phyloP scores from a whole-genome alignment of 2,113 vertebrate genomes.

The Ivindomyrus marchei region DNA sequence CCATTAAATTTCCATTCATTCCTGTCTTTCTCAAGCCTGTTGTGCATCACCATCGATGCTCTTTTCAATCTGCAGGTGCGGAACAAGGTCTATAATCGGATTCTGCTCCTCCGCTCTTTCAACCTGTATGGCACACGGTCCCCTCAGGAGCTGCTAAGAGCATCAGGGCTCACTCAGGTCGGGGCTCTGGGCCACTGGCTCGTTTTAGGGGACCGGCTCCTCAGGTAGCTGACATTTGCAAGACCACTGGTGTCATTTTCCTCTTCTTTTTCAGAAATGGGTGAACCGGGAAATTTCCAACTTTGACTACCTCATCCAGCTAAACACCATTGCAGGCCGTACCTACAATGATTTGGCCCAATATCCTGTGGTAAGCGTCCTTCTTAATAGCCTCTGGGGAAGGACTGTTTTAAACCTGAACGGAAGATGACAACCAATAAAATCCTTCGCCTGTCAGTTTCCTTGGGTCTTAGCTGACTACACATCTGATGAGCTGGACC shows the following conservation, averaged over 20 bases:
- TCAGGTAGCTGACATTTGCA: background rate
- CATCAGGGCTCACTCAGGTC: slow-evolving; percentile 92
- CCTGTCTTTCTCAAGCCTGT: background rate
- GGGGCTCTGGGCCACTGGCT: background rate
- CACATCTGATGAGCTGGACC: slow-evolving; percentile 85
- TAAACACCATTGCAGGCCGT: slow-evolving; percentile 93
- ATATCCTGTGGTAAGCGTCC: slow-evolving; percentile 82
- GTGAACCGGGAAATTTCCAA: slow-evolving; percentile 94
- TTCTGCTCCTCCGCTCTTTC: slow-evolving; percentile 79
- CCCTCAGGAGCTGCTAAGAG: slow-evolving; percentile 86
- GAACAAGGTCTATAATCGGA: slow-evolving; percentile 87
- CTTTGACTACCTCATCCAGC: slow-evolving; percentile 95
- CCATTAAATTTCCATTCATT: background rate
- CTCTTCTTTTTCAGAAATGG: slow-evolving; percentile 76
- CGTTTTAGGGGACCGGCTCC: too few species aligned
- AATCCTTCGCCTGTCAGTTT: slow-evolving; percentile 59
- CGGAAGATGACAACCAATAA: background rate
- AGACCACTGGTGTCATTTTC: background rate
- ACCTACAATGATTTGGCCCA: slow-evolving; percentile 95
- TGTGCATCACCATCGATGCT: background rate
- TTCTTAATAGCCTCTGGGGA: background rate
- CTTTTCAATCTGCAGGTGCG: slow-evolving; percentile 62
- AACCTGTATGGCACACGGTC: slow-evolving; percentile 81
- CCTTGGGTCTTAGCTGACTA: slow-evolving; percentile 93
- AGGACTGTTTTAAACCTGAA: background rate